Conservation (phyloP, 2,888 invertebrate species). For the Pelosia muscerda region DNA sequence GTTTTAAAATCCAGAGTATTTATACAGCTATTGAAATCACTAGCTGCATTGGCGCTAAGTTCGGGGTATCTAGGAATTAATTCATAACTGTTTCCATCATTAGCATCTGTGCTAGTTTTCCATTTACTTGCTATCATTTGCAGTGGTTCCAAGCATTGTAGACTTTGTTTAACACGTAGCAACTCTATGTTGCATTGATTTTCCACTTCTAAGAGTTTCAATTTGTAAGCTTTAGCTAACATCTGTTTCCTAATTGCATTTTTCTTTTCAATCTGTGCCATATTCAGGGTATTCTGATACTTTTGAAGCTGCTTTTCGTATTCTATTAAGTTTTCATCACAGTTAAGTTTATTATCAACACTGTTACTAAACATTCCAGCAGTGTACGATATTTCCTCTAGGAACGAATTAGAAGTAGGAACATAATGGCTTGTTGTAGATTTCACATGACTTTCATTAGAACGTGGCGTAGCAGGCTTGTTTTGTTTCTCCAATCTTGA, state of each 20-base stretch:
- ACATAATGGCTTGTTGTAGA: constrained; percentile 37
- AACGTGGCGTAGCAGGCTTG: constrained; percentile 38
- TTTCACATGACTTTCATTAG: constrained; percentile 27
- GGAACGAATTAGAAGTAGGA: constrained; percentile 39
- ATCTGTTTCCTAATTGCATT: constrained; percentile 81
- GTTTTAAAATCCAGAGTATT: constrained; percentile 54
- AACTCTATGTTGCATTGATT: constrained; percentile 83
- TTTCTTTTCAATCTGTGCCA: constrained; percentile 81
- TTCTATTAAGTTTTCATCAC: constrained; percentile 76
- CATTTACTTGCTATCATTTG: constrained; percentile 77
- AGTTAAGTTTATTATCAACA: constrained; percentile 71
- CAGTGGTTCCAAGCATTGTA: constrained; percentile 80
- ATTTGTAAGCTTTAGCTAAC: constrained; percentile 78
- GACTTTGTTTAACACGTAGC: constrained; percentile 78
- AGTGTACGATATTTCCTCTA: constrained; percentile 41
- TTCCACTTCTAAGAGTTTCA: constrained; percentile 81
- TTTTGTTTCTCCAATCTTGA: constrained; percentile 67
- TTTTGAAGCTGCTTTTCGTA: constrained; percentile 81
- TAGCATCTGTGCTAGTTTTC: constrained; percentile 65
- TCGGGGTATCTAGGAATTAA: constrained; percentile 75
- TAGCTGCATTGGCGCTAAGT: constrained; percentile 59
- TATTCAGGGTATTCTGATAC: constrained; percentile 78
- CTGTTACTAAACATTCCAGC: constrained; percentile 62
- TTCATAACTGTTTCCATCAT: constrained; percentile 71
- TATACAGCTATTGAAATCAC: constrained; percentile 57